These are phyloP conservation scores for Megamerina dolium DNA, from an alignment of 2,888 invertebrate genomes.

Conservation along the genomic window DNA sequence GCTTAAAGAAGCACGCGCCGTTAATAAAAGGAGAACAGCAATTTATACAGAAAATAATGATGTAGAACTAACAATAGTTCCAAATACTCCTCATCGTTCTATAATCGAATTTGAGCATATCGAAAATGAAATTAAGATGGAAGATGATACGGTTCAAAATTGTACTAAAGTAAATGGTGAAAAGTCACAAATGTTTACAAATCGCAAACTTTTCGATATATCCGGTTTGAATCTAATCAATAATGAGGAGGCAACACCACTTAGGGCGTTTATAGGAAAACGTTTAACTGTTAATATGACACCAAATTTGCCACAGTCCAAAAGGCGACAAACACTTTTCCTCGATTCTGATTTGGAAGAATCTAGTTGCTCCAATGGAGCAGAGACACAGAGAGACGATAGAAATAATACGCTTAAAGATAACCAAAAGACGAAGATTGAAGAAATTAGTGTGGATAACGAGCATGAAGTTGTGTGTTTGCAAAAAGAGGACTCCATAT, in stretches of 20 bases:
- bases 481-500: too few species aligned
- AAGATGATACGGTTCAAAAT: background rate
- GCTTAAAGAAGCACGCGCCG: constrained; percentile 9
- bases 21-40: too few species aligned
- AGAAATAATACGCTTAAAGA: background rate
- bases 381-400: background rate
- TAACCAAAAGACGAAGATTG: too few species aligned
- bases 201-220: background rate
- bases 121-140: constrained; percentile 12
- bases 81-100: constrained; percentile 28
- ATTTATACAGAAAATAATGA: too few species aligned
- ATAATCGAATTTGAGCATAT: constrained; percentile 27
- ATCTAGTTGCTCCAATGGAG: background rate
- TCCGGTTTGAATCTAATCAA: background rate
- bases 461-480: too few species aligned
- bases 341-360: constrained; percentile 19
- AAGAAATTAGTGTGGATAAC: too few species aligned
- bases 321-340: constrained; percentile 26
- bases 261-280: constrained; percentile 10
- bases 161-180: background rate
- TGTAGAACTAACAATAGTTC: too few species aligned
- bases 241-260: constrained; percentile 1
- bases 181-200: background rate
- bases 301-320: constrained; percentile 29
- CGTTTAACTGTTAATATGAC: constrained; percentile 26